Evolutionary conservation across 2,888 invertebrate species (phyloP).

Genomic region (Ptilodon capucinus): DNA sequence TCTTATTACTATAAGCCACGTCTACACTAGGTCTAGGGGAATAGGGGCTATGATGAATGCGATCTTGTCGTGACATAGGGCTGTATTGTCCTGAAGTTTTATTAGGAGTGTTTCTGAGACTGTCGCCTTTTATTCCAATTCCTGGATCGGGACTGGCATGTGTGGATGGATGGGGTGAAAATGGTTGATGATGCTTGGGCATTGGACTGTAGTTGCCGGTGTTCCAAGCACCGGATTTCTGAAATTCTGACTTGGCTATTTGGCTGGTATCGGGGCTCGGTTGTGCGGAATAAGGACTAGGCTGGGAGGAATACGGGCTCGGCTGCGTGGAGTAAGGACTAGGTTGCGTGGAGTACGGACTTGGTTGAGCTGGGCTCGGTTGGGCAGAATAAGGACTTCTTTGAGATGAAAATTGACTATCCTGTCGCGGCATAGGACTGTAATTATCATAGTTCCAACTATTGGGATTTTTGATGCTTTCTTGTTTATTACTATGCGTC

Average conservation of each 20-base stretch:
- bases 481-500: constrained; percentile 60
- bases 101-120: constrained; percentile 53
- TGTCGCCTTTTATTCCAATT: constrained; percentile 59
- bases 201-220: constrained; percentile 74
- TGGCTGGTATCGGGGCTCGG: constrained; percentile 78
- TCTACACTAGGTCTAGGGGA: constrained; percentile 73
- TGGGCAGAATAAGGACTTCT: constrained; percentile 76
- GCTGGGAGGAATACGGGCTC: constrained; percentile 75
- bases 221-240: constrained; percentile 71
- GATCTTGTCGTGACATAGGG: constrained; percentile 73
- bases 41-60: constrained; percentile 68
- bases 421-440: constrained; percentile 76
- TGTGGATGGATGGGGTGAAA: constrained; percentile 72
- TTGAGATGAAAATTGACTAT: constrained; percentile 70
- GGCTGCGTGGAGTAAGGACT: constrained; percentile 74
- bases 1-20: constrained; percentile 58
- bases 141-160: constrained; percentile 74
- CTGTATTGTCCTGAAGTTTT: constrained; percentile 74
- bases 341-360: constrained; percentile 73
- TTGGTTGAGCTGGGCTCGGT: constrained; percentile 74
- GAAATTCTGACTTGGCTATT: constrained; percentile 69
- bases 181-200: constrained; percentile 74
- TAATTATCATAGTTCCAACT: constrained; percentile 73
- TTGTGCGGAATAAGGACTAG: constrained; percentile 74
- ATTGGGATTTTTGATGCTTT: constrained; percentile 65